Percentiles rank a stretch among this genome's conserved stretches.
Conservation (phyloP, 2,113 vertebrate species). For the Plecotus auritus region DNA sequence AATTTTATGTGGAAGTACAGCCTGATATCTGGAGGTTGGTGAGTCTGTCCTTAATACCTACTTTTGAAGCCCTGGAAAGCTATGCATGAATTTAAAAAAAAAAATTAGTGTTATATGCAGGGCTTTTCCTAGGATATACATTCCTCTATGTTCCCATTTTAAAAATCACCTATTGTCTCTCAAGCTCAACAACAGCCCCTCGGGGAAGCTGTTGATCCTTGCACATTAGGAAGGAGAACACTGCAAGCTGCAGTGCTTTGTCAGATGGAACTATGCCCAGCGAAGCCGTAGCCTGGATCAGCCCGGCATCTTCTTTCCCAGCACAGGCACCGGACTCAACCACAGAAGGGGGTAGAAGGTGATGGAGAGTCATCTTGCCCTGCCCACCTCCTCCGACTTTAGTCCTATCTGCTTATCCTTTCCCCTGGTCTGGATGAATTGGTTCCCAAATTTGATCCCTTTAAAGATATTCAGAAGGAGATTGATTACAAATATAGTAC, state of each 20-base stretch:
- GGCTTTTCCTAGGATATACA: slow-evolving; percentile 6
- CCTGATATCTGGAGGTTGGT: not conserved
- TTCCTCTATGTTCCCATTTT: not conserved
- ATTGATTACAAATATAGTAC: not conserved
- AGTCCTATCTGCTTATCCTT: not conserved
- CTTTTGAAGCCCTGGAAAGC: slow-evolving; percentile 1
- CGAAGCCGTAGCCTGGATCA: not conserved
- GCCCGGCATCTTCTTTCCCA: not conserved
- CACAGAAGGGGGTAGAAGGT: not conserved
- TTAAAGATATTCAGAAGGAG: not conserved
- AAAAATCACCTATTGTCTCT: not conserved
- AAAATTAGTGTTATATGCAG: not conserved
- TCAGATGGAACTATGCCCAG: not conserved
- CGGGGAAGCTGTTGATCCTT: not conserved
- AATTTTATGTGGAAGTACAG: not conserved
- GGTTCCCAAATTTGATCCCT: not conserved
- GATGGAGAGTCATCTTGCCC: not conserved
- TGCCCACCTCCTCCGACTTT: not conserved
- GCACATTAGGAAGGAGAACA: not conserved
- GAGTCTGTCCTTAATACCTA: not conserved
- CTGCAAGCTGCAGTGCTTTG: not conserved
- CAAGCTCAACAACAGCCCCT: not conserved
- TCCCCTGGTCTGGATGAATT: not conserved
- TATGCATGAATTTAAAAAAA: not conserved
- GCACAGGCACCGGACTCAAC: not conserved